phyloP scores from a whole-genome alignment of 2,113 vertebrate genomes.

The Poicephalus meyeri region DNA sequence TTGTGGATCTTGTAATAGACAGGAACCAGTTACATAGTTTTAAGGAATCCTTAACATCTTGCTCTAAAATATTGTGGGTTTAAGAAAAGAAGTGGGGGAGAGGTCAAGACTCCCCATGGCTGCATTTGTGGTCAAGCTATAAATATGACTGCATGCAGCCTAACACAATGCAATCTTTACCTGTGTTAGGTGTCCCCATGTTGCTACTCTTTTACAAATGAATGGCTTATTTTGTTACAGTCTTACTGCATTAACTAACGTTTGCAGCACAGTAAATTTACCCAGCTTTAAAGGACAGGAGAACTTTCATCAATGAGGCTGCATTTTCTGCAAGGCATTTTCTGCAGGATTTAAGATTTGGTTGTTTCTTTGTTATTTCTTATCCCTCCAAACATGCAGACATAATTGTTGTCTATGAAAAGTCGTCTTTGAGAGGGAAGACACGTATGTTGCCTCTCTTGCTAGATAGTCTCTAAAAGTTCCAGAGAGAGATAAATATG shows the following conservation, averaged over 20 bases:
- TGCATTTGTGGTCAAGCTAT: neutral
- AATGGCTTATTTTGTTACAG: neutral
- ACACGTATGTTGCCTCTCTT: neutral
- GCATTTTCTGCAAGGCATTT: neutral
- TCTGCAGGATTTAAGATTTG: neutral
- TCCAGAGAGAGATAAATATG: neutral
- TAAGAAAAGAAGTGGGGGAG: neutral
- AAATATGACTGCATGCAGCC: neutral
- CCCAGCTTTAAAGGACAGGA: neutral
- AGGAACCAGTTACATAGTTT: neutral
- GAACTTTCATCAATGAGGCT: neutral
- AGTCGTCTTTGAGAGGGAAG: neutral
- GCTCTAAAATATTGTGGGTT: neutral
- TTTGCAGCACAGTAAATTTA: neutral
- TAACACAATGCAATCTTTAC: neutral
- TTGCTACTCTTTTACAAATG: neutral
- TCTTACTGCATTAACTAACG: neutral
- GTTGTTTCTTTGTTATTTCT: neutral
- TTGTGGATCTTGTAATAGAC: neutral
- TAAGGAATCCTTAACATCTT: neutral
- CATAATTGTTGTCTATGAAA: neutral
- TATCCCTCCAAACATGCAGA: neutral
- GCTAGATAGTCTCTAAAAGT: neutral
- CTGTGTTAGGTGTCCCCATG: neutral
- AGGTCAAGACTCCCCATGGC: rapidly evolving